phyloP scores from a whole-genome alignment of 2,888 invertebrate genomes.

The Chrysodeixis includens region DNA sequence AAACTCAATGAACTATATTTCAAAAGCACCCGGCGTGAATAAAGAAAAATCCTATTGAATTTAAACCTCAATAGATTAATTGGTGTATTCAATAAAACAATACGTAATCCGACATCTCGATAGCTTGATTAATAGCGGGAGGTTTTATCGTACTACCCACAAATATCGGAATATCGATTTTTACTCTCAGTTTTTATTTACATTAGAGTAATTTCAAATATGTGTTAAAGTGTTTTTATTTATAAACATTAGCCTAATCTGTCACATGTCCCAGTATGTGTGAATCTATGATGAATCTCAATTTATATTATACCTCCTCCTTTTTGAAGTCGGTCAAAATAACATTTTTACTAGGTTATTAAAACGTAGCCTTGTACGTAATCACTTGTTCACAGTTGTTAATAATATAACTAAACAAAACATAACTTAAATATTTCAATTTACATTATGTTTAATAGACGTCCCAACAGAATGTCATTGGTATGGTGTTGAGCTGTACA shows the following conservation, averaged over 20 bases:
- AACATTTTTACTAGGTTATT: neutral
- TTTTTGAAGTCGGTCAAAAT: too few species aligned
- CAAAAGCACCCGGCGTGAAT: conserved; percentile 3
- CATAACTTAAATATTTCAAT: conserved; percentile 11
- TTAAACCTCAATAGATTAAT: conserved; percentile 4
- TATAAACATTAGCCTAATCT: too few species aligned
- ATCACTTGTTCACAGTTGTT: neutral
- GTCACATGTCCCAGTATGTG: too few species aligned
- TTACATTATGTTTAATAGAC: neutral
- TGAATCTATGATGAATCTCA: too few species aligned
- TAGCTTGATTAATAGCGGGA: neutral
- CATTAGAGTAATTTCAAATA: too few species aligned
- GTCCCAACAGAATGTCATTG: conserved; percentile 24
- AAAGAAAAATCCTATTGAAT: neutral
- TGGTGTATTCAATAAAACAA: neutral
- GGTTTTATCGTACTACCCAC: neutral
- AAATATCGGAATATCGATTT: neutral
- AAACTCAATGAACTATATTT: neutral
- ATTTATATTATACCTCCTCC: too few species aligned
- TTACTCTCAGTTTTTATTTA: too few species aligned
- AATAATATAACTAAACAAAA: neutral
- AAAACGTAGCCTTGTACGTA: neutral
- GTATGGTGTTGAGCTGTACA: conserved; percentile 17
- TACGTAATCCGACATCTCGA: neutral
- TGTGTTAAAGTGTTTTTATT: too few species aligned